Evolutionary conservation across 2,797 vertebrate species (phyloP).

Genomic region (Ciconia nigra): DNA sequence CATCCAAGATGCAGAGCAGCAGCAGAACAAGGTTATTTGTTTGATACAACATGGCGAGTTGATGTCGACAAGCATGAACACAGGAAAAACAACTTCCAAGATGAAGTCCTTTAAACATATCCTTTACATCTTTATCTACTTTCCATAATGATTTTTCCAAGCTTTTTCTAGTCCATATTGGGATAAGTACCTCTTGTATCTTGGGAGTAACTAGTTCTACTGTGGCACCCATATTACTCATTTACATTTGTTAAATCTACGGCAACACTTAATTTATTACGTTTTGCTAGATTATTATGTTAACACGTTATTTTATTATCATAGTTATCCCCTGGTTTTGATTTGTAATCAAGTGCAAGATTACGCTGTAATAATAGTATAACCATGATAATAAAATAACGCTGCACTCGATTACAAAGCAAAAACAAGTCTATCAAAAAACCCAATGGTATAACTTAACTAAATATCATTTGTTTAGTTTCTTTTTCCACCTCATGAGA

Average conservation of each 20-base stretch:
- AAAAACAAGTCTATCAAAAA: conserved; percentile 26
- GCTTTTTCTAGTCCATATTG: neutral
- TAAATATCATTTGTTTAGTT: conserved; percentile 38
- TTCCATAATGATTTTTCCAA: neutral
- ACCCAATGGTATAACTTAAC: neutral
- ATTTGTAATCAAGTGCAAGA: conserved; percentile 41
- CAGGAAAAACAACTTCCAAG: neutral
- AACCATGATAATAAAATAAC: conserved; percentile 22
- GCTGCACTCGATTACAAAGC: conserved; percentile 33
- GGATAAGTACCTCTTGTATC: neutral
- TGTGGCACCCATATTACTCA: neutral
- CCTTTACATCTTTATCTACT: neutral
- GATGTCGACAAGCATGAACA: neutral
- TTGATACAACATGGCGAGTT: neutral
- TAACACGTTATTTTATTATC: conserved; percentile 3
- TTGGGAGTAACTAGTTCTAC: neutral
- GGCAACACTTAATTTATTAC: neutral
- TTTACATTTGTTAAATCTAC: neutral
- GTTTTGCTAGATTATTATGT: neutral
- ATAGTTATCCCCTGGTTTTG: conserved; percentile 5
- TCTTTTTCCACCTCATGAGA: conserved; percentile 25
- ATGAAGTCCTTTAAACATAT: neutral
- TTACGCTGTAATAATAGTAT: neutral
- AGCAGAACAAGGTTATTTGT: neutral
- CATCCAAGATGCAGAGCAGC: neutral